These are phyloP conservation scores for Bubo scandiacus DNA, from an alignment of 2,113 vertebrate genomes.

Conservation along the genomic window DNA sequence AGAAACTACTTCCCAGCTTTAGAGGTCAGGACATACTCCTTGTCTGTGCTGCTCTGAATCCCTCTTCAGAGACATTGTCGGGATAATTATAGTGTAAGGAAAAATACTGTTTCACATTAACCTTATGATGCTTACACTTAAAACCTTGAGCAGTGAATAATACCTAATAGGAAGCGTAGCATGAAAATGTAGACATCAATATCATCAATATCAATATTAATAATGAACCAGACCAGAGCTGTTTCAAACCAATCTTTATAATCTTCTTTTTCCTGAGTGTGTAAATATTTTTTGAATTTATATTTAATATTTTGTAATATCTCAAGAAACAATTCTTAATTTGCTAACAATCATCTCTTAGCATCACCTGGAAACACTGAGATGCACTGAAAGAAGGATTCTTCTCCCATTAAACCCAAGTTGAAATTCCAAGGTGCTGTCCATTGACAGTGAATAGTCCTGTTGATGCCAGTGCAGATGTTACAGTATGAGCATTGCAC, in stretches of 20 bases:
- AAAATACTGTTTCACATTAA: neutral
- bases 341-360: neutral
- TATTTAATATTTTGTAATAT: neutral
- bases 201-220: neutral
- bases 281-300: neutral
- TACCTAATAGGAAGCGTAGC: neutral
- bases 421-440: neutral
- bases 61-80: neutral
- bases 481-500: neutral
- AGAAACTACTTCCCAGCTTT: neutral
- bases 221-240: neutral
- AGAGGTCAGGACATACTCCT: neutral
- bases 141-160: neutral
- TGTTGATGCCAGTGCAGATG: neutral
- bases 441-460: neutral
- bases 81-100: neutral
- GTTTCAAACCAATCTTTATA: neutral
- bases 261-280: neutral
- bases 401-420: neutral
- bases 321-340: neutral
- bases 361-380: neutral
- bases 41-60: neutral
- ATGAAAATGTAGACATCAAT: neutral
- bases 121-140: neutral
- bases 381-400: neutral